Base-by-base conservation (phyloP, 2,113 vertebrate genomes). In the Halcyon malimbica region DNA sequence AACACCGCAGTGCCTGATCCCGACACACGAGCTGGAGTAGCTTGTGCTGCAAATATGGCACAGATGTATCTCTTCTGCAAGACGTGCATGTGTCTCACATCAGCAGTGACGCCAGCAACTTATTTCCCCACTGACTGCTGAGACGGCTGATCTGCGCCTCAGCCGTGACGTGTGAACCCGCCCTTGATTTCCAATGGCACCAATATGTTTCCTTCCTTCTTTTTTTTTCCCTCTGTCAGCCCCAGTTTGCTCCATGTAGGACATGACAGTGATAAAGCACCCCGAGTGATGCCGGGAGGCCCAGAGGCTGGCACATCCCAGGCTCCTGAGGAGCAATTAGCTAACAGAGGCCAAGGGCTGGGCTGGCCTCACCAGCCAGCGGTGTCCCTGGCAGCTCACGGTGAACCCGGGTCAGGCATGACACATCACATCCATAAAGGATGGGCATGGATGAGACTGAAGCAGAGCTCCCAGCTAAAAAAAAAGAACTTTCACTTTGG, bases 41-140 rank as follows among this genome's bases (percentile, higher is more conserved):
- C 69, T 80, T 3, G 39, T 73, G 92, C 95, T 83, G 94, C 79
- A 70, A 26, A 46, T 17, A 69, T 69, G 93, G 96, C 95, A 80
- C 93, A 46, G 79, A 69, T 44, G 16, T n/a, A 6, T 28, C 68
- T 44, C 83, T 50, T 44, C 92, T 73, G 93, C 87, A 51, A 53
- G 90, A 68, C 8, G 19, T 62, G 80, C 89, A 69, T 50, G 91
- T 89, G 86, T 86, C 92, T 87, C 94, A 80, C 94, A 90, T 69
- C 91, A 54, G 50, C 35, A 12, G 94, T 96, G 96, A 96, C 76
- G 89, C 86, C 90, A 97, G 95, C 94, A 81, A 56, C 95, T 97
- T 81, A 78, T 90, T 95, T 94, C 96, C 96, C 95, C 10, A n/a
- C 94, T 88, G 94, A 65, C 70, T 95, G 86, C 92, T 67, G 93